These are phyloP conservation scores for Metopia argyrocephala DNA, from an alignment of 2,888 invertebrate species.

Conservation along the genomic window DNA sequence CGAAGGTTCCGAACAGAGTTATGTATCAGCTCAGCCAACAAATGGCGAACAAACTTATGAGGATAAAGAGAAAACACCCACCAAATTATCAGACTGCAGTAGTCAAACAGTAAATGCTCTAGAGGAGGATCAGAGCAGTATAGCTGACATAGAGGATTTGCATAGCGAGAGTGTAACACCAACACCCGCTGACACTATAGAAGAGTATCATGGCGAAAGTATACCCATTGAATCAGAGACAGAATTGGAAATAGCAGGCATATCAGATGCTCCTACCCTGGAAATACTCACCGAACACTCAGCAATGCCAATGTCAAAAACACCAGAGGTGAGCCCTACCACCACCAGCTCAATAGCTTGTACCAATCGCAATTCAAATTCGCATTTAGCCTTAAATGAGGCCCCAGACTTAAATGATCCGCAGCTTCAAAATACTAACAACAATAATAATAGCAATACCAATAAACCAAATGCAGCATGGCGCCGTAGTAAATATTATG, in stretches of 20 bases:
- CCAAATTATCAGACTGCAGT: conserved; percentile 21
- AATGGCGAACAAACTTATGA: not conserved
- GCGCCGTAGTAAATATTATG: conserved; percentile 79
- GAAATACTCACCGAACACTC: conserved; percentile 68
- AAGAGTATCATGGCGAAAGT: conserved; percentile 61
- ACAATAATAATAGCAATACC: conserved; percentile 63
- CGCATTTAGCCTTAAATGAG: conserved; percentile 22
- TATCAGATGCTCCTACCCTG: conserved; percentile 68
- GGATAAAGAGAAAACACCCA: conserved; percentile 17
- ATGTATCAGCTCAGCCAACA: conserved; percentile 70
- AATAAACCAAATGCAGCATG: conserved; percentile 76
- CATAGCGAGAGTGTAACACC: conserved; percentile 76
- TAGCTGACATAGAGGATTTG: conserved; percentile 71
- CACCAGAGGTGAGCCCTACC: conserved; percentile 74
- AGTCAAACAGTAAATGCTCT: not conserved
- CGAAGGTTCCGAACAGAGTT: conserved; percentile 77
- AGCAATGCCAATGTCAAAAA: conserved; percentile 67
- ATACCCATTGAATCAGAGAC: conserved; percentile 71
- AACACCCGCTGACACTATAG: conserved; percentile 69
- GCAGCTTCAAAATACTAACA: conserved; percentile 45
- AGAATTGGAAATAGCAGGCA: conserved; percentile 69
- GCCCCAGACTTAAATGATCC: conserved; percentile 10
- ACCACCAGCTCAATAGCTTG: conserved; percentile 17
- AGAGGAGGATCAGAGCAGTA: conserved; percentile 69
- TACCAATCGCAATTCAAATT: conserved; percentile 45